phyloP scores from a whole-genome alignment of 2,888 invertebrate species.

The Blastobasis adustella region DNA sequence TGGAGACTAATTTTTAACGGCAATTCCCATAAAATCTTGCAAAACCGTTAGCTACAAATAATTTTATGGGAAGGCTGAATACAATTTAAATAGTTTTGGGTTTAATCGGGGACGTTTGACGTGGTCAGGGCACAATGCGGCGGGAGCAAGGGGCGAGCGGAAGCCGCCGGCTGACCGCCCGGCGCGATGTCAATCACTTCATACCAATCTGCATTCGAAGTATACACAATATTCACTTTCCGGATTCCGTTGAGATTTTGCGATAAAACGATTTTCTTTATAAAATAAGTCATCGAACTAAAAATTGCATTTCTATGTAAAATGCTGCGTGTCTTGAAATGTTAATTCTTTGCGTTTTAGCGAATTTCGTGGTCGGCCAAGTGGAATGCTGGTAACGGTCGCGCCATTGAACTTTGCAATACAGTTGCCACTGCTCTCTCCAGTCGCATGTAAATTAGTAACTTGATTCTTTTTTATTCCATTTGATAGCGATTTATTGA shows the following conservation, averaged over 20 bases:
- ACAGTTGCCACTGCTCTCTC: no score
- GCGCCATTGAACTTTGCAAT: constrained; percentile 27
- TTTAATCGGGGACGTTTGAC: constrained; percentile 57
- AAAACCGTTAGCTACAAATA: constrained; percentile 30
- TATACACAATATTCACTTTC: constrained; percentile 53
- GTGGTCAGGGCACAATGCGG: constrained; percentile 60
- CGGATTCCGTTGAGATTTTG: constrained; percentile 57
- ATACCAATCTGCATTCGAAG: constrained; percentile 49
- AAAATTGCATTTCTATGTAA: constrained; percentile 45
- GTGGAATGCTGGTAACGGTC: constrained; percentile 61
- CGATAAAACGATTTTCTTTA: constrained; percentile 57
- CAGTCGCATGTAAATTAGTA: no score
- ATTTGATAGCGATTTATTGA: no score
- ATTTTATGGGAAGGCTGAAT: constrained; percentile 31
- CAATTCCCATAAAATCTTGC: constrained; percentile 38
- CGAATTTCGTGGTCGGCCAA: constrained; percentile 39
- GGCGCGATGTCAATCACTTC: constrained; percentile 67
- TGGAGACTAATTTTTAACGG: constrained; percentile 30
- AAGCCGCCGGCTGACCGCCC: constrained; percentile 54
- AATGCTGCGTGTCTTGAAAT: constrained; percentile 36
- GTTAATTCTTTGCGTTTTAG: constrained; percentile 26
- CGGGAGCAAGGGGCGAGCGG: constrained; percentile 36
- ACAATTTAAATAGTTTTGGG: constrained; percentile 54
- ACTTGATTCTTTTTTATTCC: no score
- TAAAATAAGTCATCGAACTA: constrained; percentile 54